phyloP scores from a whole-genome alignment of 2,888 invertebrate genomes.

The Hyalella azteca region DNA sequence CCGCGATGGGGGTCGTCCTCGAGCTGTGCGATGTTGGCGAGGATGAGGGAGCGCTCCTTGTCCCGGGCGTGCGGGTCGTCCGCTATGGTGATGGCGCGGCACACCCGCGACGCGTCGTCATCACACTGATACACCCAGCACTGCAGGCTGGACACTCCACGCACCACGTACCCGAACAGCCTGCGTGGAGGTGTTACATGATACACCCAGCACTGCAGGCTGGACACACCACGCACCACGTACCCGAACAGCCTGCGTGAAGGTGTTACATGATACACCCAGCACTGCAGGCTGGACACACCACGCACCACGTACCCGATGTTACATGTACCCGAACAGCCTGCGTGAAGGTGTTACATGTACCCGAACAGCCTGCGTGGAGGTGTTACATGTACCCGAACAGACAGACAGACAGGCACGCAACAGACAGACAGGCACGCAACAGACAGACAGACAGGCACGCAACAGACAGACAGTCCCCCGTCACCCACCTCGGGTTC shows the following conservation, averaged over 20 bases:
- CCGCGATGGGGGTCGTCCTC: slow-evolving; percentile 45
- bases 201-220: slow-evolving; percentile 50
- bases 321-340: too few species aligned
- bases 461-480: background rate
- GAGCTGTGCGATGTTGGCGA: slow-evolving; percentile 56
- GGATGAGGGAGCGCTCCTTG: slow-evolving; percentile 51
- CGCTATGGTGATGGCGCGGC: slow-evolving; percentile 54
- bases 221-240: slow-evolving; percentile 44
- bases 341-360: too few species aligned
- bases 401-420: too few species aligned
- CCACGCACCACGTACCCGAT: background rate
- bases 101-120: slow-evolving; percentile 50
- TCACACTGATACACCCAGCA: slow-evolving; percentile 58
- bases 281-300: background rate
- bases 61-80: slow-evolving; percentile 53
- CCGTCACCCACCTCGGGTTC: slow-evolving; percentile 50
- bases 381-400: too few species aligned
- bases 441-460: background rate
- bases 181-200: slow-evolving; percentile 35
- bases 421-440: background rate
- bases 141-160: slow-evolving; percentile 43
- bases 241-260: slow-evolving; percentile 49
- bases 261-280: background rate
- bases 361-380: too few species aligned
- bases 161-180: slow-evolving; percentile 55